Percentiles rank a stretch among this genome's conserved stretches.
Conservation (phyloP, 2,888 invertebrate species). For the Conomelus anceps region DNA sequence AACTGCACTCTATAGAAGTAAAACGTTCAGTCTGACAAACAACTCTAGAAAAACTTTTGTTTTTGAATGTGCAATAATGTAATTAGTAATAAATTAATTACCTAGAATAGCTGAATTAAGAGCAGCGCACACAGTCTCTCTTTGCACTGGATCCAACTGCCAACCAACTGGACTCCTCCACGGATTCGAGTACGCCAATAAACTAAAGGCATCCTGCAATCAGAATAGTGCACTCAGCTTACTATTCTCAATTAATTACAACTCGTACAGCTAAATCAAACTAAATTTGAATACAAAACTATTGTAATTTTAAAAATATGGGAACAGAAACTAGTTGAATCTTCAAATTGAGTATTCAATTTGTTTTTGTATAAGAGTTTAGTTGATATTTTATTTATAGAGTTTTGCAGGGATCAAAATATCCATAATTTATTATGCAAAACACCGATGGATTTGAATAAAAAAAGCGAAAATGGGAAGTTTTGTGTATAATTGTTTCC, state of each 20-base stretch:
- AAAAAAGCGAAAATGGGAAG: too few relatives aligned
- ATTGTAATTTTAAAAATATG: neutral
- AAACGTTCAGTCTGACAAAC: neutral
- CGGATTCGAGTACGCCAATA: constrained; percentile 95
- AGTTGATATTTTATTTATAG: too few relatives aligned
- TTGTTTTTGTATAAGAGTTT: too few relatives aligned
- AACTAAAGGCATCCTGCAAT: constrained; percentile 89
- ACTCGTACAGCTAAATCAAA: neutral
- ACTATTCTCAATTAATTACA: neutral
- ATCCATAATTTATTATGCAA: too few relatives aligned
- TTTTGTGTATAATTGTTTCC: too few relatives aligned
- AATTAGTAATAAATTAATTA: constrained; percentile 42
- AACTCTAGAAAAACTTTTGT: neutral
- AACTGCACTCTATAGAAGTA: too few relatives aligned
- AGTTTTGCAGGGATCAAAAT: too few relatives aligned
- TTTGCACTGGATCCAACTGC: constrained; percentile 89
- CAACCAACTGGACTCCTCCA: constrained; percentile 95
- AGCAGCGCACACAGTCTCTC: constrained; percentile 91
- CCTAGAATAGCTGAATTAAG: constrained; percentile 97
- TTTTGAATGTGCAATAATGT: neutral
- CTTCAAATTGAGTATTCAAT: too few relatives aligned
- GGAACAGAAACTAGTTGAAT: too few relatives aligned
- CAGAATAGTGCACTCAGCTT: constrained; percentile 18
- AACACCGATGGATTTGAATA: too few relatives aligned
- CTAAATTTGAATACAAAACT: neutral